Evolutionary conservation across 1,140 invertebrate genomes (phyloP).

Genomic region (Drosophila kurseongensis): DNA sequence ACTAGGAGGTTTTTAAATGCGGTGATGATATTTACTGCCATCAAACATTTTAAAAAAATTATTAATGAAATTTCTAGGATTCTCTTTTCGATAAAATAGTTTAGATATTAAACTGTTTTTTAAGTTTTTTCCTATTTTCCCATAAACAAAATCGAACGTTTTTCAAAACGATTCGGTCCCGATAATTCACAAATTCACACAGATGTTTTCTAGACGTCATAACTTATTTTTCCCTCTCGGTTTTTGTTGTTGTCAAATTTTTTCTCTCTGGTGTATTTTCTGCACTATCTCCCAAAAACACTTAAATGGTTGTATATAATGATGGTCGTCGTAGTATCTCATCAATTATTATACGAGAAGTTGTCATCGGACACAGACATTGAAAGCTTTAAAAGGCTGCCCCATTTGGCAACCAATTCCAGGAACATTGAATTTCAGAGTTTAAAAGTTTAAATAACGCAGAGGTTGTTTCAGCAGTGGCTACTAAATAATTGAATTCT

Average conservation of each 20-base stretch:
- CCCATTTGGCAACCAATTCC: slow-evolving; percentile 6
- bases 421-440: neutral
- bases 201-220: slow-evolving; percentile 54
- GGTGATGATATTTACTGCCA: too few species aligned
- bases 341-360: slow-evolving; percentile 52
- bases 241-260: slow-evolving; percentile 28
- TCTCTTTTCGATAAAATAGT: too few species aligned
- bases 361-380: slow-evolving; percentile 22
- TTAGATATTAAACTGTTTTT: too few species aligned
- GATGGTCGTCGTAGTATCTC: slow-evolving; percentile 35
- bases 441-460: neutral
- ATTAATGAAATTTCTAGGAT: too few species aligned
- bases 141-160: too few species aligned
- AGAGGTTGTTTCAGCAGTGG: too few species aligned
- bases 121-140: too few species aligned
- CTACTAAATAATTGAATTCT: neutral
- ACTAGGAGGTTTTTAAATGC: too few species aligned
- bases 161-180: neutral
- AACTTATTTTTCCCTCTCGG: slow-evolving; percentile 1
- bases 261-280: slow-evolving; percentile 27
- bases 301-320: slow-evolving; percentile 8
- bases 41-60: too few species aligned
- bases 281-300: slow-evolving; percentile 29
- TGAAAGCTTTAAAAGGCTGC: slow-evolving; percentile 47
- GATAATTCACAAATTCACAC: slow-evolving; percentile 32